Evolutionary conservation across 2,888 invertebrate genomes (phyloP).

Genomic region (Cancer borealis): DNA sequence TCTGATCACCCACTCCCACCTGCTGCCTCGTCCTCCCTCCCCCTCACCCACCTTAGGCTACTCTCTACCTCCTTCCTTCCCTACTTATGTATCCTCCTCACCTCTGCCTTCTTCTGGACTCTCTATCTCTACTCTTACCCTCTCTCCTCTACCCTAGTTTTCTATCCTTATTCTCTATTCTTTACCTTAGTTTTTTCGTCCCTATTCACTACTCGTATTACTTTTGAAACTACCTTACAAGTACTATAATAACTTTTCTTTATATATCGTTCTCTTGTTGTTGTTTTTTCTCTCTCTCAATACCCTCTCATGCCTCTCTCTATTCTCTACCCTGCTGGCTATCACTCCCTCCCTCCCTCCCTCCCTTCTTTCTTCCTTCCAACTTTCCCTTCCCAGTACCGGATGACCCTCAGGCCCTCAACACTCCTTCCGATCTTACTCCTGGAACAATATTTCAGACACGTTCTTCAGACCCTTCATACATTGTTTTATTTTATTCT

Average conservation of each 20-base stretch:
- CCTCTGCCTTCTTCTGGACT: not conserved
- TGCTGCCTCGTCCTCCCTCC: not conserved
- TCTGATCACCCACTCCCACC: not conserved
- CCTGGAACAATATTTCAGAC: not conserved
- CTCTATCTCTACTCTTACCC: not conserved
- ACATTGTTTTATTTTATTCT: not conserved
- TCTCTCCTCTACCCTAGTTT: not conserved
- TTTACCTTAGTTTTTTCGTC: not conserved
- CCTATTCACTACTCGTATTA: too few relatives aligned
- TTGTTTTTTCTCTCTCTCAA: too few relatives aligned
- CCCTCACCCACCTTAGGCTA: not conserved
- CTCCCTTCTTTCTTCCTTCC: not conserved
- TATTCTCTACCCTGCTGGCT: not conserved
- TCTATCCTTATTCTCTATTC: not conserved
- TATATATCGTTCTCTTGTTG: too few relatives aligned
- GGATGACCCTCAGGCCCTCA: not conserved
- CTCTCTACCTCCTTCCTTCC: not conserved
- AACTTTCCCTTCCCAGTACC: not conserved
- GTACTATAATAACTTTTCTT: too few relatives aligned
- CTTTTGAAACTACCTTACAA: too few relatives aligned
- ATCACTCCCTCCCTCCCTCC: not conserved
- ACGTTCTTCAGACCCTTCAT: not conserved
- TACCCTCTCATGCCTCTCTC: not conserved
- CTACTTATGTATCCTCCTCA: not conserved
- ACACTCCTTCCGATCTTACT: not conserved